phyloP scores from a whole-genome alignment of 2,113 vertebrate species.

The Colossoma macropomum region DNA sequence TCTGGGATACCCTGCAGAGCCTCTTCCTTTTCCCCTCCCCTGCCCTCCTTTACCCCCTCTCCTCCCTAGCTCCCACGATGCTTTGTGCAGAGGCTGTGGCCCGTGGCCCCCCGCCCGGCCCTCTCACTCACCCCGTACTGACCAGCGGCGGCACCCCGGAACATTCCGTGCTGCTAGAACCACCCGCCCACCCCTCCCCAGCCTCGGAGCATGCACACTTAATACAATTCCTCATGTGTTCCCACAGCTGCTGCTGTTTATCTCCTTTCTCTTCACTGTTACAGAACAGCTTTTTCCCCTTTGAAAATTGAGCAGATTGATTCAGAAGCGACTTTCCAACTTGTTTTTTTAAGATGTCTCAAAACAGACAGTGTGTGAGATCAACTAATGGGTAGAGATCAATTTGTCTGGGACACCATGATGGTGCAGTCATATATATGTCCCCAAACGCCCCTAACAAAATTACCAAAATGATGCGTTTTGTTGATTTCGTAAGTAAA shows the following conservation, averaged over 20 bases:
- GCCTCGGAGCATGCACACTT: constrained; percentile 61
- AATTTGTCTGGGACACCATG: no score
- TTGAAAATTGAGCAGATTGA: neutral
- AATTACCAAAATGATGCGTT: no score
- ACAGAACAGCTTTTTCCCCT: neutral
- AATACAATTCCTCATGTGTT: constrained; percentile 67
- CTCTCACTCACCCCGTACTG: constrained; percentile 82
- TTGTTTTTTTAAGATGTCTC: neutral
- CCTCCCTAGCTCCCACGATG: constrained; percentile 72
- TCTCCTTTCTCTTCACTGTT: neutral
- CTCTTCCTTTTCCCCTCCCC: constrained; percentile 68
- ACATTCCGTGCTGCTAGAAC: constrained; percentile 93
- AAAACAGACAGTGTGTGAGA: neutral
- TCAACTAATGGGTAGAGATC: neutral
- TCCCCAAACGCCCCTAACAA: no score
- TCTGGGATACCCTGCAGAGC: constrained; percentile 79
- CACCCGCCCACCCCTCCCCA: constrained; percentile 45
- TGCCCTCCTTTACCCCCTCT: constrained; percentile 65
- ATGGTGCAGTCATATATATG: no score
- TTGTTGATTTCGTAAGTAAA: no score
- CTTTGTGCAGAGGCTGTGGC: constrained; percentile 87
- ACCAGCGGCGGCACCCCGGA: constrained; percentile 76
- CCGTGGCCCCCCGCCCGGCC: constrained; percentile 81
- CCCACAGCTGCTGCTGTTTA: constrained; percentile 56
- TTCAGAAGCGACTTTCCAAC: neutral